Conservation (phyloP, 2,797 vertebrate genomes). For the Lophotriccus pileatus region DNA sequence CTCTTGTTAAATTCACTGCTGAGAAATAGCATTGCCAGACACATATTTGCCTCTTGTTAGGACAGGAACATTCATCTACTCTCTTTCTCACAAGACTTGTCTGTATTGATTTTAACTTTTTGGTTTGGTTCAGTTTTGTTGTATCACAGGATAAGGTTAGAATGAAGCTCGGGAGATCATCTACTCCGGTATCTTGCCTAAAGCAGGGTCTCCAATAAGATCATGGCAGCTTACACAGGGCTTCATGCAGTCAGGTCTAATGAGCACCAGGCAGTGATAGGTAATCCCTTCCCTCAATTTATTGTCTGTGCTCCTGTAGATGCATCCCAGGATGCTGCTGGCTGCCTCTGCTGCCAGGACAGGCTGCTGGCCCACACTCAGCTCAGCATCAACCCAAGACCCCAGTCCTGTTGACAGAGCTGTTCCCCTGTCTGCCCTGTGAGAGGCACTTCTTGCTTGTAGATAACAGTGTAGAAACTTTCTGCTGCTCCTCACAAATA, state of each 20-base stretch:
- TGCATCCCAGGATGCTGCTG: background rate
- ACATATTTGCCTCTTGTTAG: background rate
- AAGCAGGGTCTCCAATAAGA: background rate
- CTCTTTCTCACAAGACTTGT: background rate
- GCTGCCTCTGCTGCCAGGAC: background rate
- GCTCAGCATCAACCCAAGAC: background rate
- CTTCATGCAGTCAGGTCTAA: background rate
- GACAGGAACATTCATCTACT: background rate
- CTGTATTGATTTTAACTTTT: background rate
- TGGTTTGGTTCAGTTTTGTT: background rate
- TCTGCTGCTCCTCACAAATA: background rate
- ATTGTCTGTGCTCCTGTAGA: background rate
- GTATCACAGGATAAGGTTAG: background rate
- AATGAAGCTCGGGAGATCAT: background rate
- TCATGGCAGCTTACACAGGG: background rate
- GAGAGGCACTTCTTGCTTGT: background rate
- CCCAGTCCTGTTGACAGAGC: background rate
- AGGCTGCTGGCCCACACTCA: background rate
- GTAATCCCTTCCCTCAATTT: background rate
- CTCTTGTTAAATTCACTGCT: background rate
- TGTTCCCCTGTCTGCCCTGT: background rate
- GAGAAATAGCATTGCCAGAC: background rate
- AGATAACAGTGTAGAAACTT: background rate
- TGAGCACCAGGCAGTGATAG: rapidly evolving
- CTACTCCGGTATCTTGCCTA: background rate